phyloP scores from a whole-genome alignment of 2,113 vertebrate genomes.

The Dinomys branickii region DNA sequence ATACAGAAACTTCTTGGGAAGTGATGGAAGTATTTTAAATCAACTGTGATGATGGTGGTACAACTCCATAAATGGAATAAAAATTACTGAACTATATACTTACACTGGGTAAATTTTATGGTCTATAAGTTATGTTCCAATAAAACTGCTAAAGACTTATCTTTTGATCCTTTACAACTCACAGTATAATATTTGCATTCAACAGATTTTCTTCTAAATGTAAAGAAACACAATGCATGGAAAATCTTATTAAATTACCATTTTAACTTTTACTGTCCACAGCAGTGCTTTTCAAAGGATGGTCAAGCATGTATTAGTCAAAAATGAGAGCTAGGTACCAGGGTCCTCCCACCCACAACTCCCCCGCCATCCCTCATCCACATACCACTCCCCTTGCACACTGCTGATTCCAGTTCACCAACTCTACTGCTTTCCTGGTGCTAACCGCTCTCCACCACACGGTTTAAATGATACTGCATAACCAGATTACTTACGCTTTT shows the following conservation, averaged over 20 bases:
- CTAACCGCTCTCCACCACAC: not conserved
- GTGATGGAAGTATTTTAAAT: not conserved
- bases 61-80: not conserved
- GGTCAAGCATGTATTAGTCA: not conserved
- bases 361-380: not conserved
- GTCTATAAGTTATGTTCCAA: not conserved
- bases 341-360: not conserved
- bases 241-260: slow-evolving; percentile 35
- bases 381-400: not conserved
- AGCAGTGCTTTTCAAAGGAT: not conserved
- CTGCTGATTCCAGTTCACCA: not conserved
- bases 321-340: not conserved
- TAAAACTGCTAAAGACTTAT: not conserved
- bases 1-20: not conserved
- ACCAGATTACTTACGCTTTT: not conserved
- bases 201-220: not conserved
- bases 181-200: not conserved
- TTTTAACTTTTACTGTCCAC: slow-evolving; percentile 7
- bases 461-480: not conserved
- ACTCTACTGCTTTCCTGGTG: not conserved
- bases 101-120: not conserved
- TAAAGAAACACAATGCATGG: not conserved
- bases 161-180: slow-evolving; percentile 1
- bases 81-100: not conserved
- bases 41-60: not conserved